Percentiles rank a stretch among this genome's conserved stretches.
Conservation (phyloP, 2,113 vertebrate species). For the Cervus canadensis region DNA sequence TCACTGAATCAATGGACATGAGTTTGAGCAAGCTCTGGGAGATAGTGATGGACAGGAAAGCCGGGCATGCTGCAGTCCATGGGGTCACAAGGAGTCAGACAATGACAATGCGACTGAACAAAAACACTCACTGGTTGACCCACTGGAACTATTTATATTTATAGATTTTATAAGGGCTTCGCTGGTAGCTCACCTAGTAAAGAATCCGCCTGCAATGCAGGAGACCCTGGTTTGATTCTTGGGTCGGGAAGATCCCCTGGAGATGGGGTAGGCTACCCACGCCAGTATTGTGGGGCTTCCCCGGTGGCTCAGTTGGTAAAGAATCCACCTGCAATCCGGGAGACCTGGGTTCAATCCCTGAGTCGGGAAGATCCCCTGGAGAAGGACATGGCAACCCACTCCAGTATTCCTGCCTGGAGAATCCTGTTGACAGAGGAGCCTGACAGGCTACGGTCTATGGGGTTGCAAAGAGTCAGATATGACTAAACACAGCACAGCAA, state of each 20-base stretch:
- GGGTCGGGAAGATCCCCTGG: not conserved
- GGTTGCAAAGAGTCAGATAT: fast-evolving
- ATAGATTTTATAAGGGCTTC: not conserved
- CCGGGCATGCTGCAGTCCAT: not conserved
- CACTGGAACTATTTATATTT: not conserved
- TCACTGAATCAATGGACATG: not conserved
- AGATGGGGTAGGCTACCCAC: not conserved
- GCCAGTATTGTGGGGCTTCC: not conserved
- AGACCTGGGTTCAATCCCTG: not conserved
- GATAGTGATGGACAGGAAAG: not conserved
- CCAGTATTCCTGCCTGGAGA: not conserved
- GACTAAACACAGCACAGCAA: not conserved
- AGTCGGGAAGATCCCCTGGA: not conserved
- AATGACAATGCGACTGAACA: not conserved
- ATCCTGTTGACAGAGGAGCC: not conserved
- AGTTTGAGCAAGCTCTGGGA: not conserved
- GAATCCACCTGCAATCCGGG: not conserved
- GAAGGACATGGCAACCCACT: not conserved
- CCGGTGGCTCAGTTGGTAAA: not conserved
- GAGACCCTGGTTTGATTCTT: not conserved
- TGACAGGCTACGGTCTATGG: not conserved
- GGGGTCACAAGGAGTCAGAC: not conserved
- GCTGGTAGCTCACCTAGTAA: not conserved
- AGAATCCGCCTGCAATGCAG: not conserved
- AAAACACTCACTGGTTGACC: not conserved